Evolutionary conservation across 2,888 invertebrate genomes (phyloP).

Genomic region (Eledona agricola): DNA sequence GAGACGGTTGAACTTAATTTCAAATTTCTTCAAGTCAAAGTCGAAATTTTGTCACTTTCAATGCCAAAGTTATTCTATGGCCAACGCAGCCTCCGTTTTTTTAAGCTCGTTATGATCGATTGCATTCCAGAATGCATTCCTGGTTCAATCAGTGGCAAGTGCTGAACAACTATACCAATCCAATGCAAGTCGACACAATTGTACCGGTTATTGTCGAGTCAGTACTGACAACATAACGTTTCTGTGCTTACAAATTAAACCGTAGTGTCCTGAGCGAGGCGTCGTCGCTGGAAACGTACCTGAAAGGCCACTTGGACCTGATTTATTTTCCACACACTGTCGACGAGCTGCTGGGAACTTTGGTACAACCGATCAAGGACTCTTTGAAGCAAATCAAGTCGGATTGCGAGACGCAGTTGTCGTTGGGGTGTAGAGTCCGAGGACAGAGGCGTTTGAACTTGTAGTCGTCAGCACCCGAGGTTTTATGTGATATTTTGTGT

Average conservation of each 20-base stretch:
- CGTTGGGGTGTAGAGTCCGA: slow-evolving; percentile 61
- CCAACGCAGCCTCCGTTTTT: too few species aligned
- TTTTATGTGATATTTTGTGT: slow-evolving; percentile 20
- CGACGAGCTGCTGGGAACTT: slow-evolving; percentile 70
- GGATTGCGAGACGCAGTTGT: slow-evolving; percentile 65
- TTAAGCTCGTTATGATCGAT: slow-evolving; percentile 12
- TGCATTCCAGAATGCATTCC: slow-evolving; percentile 67
- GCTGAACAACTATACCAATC: slow-evolving; percentile 70
- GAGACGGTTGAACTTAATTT: too few species aligned
- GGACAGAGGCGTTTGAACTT: slow-evolving; percentile 54
- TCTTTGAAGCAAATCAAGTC: slow-evolving; percentile 64
- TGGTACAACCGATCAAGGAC: slow-evolving; percentile 65
- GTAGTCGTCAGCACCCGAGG: slow-evolving; percentile 34
- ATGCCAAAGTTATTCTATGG: too few species aligned
- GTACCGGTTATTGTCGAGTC: slow-evolving; percentile 68
- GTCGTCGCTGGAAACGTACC: slow-evolving; percentile 64
- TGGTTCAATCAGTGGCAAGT: slow-evolving; percentile 80
- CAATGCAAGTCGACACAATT: slow-evolving; percentile 71
- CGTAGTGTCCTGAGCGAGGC: slow-evolving; percentile 66
- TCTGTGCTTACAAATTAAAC: neutral
- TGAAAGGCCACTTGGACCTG: slow-evolving; percentile 65
- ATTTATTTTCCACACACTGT: slow-evolving; percentile 68
- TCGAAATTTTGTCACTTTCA: too few species aligned
- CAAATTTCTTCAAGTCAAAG: too few species aligned
- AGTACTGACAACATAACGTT: slow-evolving; percentile 53